Evolutionary conservation across 2,888 invertebrate genomes (phyloP).

Genomic region (Oithona nana): DNA sequence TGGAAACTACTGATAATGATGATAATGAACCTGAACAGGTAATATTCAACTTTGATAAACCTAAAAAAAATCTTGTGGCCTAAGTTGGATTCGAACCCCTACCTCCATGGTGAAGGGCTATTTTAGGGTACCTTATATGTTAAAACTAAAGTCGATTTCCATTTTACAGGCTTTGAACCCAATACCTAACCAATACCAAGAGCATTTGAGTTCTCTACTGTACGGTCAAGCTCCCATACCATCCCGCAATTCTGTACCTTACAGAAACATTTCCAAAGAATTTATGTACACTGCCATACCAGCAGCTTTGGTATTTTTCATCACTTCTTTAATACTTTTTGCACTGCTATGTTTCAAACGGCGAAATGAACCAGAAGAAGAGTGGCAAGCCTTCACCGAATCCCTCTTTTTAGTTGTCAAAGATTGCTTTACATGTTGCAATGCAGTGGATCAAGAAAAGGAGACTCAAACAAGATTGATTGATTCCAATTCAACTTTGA

Average conservation of each 20-base stretch:
- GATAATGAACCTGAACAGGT: no score
- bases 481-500: neutral
- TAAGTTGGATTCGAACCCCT: no score
- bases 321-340: neutral
- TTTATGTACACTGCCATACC: neutral
- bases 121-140: no score
- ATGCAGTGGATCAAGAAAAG: neutral
- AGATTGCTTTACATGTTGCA: conserved; percentile 3
- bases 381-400: neutral
- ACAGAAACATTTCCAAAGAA: neutral
- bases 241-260: neutral
- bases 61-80: no score
- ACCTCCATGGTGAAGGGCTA: no score
- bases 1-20: neutral
- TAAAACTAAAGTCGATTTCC: no score
- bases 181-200: no score
- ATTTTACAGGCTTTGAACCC: no score
- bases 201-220: no score
- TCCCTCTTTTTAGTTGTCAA: neutral
- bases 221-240: neutral
- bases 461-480: neutral
- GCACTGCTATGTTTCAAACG: neutral
- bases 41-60: no score
- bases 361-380: neutral
- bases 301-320: neutral